Conservation (phyloP, 2,797 vertebrate species). For the Anableps anableps region DNA sequence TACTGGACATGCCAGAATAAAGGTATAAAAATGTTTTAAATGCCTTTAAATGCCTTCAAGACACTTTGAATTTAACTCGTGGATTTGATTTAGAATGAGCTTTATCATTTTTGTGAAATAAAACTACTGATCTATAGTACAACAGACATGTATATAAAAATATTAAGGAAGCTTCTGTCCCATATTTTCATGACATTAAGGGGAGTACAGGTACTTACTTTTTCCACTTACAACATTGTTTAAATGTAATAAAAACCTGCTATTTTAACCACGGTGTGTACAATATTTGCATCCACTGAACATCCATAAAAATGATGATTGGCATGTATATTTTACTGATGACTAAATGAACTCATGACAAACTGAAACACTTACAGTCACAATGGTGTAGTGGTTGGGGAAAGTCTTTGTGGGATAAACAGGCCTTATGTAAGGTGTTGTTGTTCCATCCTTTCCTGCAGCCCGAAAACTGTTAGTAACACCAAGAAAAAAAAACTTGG, state of each 20-base stretch:
- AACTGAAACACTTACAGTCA: slow-evolving; percentile 87
- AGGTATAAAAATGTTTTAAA: background rate
- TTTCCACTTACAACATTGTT: no score
- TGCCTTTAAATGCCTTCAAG: no score
- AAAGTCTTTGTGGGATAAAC: slow-evolving; percentile 98
- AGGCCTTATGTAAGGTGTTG: slow-evolving; percentile 86
- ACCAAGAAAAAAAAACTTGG: slow-evolving; percentile 9
- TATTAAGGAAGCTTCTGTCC: no score
- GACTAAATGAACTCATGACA: slow-evolving; percentile 13
- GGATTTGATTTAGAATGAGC: no score
- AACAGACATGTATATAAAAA: no score
- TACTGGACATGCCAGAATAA: background rate
- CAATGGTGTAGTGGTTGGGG: slow-evolving; percentile 96
- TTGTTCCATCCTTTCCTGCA: slow-evolving; percentile 88
- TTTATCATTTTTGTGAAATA: no score
- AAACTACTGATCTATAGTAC: no score
- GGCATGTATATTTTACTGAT: background rate
- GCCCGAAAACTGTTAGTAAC: slow-evolving; percentile 26
- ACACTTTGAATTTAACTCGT: no score
- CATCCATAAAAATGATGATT: no score
- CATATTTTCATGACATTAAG: no score
- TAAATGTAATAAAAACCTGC: background rate
- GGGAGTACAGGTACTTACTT: no score
- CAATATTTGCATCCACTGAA: background rate
- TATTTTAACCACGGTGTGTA: background rate